Conservation (phyloP, 2,113 vertebrate species). For the Anguilla japonica region DNA sequence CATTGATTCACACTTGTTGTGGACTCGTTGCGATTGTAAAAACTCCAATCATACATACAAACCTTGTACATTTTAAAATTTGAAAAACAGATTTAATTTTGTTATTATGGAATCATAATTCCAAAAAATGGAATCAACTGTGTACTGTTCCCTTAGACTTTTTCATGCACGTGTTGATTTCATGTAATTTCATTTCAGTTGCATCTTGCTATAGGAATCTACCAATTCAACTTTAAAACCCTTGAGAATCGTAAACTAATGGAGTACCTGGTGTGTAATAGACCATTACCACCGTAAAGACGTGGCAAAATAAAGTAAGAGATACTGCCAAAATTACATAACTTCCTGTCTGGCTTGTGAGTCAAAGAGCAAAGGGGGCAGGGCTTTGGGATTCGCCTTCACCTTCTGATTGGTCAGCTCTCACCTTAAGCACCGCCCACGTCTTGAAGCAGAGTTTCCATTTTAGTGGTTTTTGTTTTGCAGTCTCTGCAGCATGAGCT, state of each 20-base stretch:
- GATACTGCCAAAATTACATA: conserved; percentile 67
- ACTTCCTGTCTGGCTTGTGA: conserved; percentile 53
- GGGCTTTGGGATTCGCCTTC: conserved; percentile 41
- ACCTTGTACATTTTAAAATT: too few relatives aligned
- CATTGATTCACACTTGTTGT: too few relatives aligned
- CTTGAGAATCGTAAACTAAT: conserved; percentile 28
- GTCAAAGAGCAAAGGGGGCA: conserved; percentile 50
- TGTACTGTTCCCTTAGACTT: too few relatives aligned
- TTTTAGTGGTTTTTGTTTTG: conserved; percentile 46
- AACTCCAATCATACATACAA: too few relatives aligned
- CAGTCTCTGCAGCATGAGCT: conserved; percentile 33
- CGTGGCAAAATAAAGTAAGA: conserved; percentile 54
- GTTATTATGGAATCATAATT: too few relatives aligned
- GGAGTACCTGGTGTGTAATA: conserved; percentile 36
- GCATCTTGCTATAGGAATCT: neutral
- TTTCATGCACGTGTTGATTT: neutral
- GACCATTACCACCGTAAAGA: conserved; percentile 38
- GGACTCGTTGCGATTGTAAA: too few relatives aligned
- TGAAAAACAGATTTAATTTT: too few relatives aligned
- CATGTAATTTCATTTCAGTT: neutral
- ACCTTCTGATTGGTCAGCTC: conserved; percentile 45
- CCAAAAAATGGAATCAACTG: too few relatives aligned
- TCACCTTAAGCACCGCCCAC: conserved; percentile 51
- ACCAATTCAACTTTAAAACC: neutral
- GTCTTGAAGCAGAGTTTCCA: conserved; percentile 54